A percentile compares a stretch with the other conserved stretches of the same genome.
phyloP scores from a whole-genome alignment of 2,888 invertebrate species.

The Oscheius sp. region DNA sequence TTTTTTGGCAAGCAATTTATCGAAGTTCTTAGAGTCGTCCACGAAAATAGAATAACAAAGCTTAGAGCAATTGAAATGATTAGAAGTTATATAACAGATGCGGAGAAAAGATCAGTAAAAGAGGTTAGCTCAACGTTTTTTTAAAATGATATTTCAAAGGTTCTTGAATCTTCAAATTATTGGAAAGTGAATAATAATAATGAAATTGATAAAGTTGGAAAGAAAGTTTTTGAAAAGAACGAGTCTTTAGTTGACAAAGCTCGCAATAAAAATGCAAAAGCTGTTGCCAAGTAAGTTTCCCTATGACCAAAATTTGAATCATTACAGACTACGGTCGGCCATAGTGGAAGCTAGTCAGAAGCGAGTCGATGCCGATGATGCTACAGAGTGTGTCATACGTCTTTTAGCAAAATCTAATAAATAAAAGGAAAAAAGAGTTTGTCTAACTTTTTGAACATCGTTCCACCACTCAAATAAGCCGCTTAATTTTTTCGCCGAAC shows the following conservation, averaged over 20 bases:
- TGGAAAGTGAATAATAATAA: constrained; percentile 40
- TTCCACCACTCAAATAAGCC: neutral
- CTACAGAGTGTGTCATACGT: constrained; percentile 6
- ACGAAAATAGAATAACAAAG: constrained; percentile 36
- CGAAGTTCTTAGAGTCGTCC: constrained; percentile 27
- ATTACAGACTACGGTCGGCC: constrained; percentile 45
- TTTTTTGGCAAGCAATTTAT: constrained; percentile 40
- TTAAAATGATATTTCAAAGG: constrained; percentile 27
- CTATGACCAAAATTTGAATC: neutral
- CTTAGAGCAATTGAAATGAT: constrained; percentile 47
- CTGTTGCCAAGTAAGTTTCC: constrained; percentile 32
- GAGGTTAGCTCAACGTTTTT: constrained; percentile 10
- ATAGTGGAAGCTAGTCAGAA: constrained; percentile 47
- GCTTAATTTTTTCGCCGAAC: neutral
- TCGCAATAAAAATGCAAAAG: constrained; percentile 40
- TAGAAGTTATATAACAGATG: constrained; percentile 32
- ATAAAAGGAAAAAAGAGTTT: neutral
- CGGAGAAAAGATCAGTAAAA: constrained; percentile 10
- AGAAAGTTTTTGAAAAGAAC: constrained; percentile 25
- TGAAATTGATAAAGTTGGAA: constrained; percentile 29
- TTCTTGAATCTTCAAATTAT: constrained; percentile 32
- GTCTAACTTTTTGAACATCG: neutral
- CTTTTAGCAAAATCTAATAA: neutral
- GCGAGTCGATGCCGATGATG: constrained; percentile 54
- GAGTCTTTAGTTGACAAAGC: constrained; percentile 18